Conservation (phyloP, 2,888 invertebrate species). For the Hydrotaea cyrtoneurina region DNA sequence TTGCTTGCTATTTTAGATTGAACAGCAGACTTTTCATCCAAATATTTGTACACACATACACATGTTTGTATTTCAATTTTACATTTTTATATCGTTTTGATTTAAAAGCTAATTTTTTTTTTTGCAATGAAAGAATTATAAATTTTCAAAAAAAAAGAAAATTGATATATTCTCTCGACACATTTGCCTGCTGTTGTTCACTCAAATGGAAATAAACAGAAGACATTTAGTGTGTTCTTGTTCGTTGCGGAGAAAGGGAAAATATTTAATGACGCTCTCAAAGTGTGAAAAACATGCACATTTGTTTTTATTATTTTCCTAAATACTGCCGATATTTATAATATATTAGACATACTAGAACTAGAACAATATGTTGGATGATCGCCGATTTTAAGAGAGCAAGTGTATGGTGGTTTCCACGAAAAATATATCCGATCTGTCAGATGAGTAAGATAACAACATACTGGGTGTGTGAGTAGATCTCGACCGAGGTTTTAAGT, state of each 20-base stretch:
- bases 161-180: not conserved
- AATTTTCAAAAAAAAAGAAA: not conserved
- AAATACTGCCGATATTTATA: conserved; percentile 9
- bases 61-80: not conserved
- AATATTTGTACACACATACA: not conserved
- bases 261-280: conserved; percentile 38
- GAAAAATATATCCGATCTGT: too few species aligned
- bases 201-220: not conserved
- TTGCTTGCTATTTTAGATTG: not conserved
- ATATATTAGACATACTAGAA: not conserved
- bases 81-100: not conserved
- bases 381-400: not conserved
- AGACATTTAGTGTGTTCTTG: not conserved
- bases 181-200: not conserved
- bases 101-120: conserved; percentile 16
- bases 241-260: conserved; percentile 9
- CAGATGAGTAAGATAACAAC: too few species aligned
- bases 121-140: not conserved
- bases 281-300: conserved; percentile 52
- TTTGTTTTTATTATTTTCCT: not conserved
- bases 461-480: too few species aligned
- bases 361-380: not conserved
- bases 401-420: not conserved
- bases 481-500: too few species aligned
- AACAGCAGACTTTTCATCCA: not conserved